phyloP scores from a whole-genome alignment of 2,888 invertebrate species.

The Drosophila dives region DNA sequence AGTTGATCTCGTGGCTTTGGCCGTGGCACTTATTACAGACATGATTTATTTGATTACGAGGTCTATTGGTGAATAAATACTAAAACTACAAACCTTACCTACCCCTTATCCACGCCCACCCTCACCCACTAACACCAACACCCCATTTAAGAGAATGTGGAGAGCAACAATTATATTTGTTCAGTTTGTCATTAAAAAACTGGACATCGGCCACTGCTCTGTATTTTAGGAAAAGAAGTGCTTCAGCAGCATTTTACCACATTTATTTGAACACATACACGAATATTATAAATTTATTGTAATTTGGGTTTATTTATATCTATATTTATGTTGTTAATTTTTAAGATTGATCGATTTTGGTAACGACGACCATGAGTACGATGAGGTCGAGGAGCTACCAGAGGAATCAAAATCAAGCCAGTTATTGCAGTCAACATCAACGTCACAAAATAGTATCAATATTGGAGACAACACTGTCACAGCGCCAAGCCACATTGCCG shows the following conservation, averaged over 20 bases:
- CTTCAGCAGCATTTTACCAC: conserved; percentile 3
- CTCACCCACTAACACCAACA: conserved; percentile 9
- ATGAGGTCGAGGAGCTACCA: conserved; percentile 82
- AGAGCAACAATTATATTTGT: conserved; percentile 19
- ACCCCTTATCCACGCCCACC: conserved; percentile 11
- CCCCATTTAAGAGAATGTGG: conserved; percentile 4
- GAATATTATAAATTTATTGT: neutral
- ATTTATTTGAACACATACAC: neutral
- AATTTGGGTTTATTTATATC: neutral
- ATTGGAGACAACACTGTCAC: conserved; percentile 38
- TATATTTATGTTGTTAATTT: conserved; percentile 6
- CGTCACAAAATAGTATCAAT: conserved; percentile 52
- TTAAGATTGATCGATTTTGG: conserved; percentile 83
- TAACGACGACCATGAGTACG: conserved; percentile 83
- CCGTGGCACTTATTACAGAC: conserved; percentile 61
- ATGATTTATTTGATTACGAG: conserved; percentile 51
- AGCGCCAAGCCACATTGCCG: conserved; percentile 35
- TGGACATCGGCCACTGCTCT: conserved; percentile 16
- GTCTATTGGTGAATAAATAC: conserved; percentile 34
- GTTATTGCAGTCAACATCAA: conserved; percentile 52
- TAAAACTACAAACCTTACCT: conserved; percentile 10
- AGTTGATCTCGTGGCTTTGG: conserved; percentile 63
- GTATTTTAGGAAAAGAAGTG: conserved; percentile 9
- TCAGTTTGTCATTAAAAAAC: neutral
- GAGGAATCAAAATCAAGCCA: conserved; percentile 70